These are phyloP conservation scores for Caenorhabditis sinica DNA, from an alignment of 2,888 invertebrate genomes.

Conservation along the genomic window DNA sequence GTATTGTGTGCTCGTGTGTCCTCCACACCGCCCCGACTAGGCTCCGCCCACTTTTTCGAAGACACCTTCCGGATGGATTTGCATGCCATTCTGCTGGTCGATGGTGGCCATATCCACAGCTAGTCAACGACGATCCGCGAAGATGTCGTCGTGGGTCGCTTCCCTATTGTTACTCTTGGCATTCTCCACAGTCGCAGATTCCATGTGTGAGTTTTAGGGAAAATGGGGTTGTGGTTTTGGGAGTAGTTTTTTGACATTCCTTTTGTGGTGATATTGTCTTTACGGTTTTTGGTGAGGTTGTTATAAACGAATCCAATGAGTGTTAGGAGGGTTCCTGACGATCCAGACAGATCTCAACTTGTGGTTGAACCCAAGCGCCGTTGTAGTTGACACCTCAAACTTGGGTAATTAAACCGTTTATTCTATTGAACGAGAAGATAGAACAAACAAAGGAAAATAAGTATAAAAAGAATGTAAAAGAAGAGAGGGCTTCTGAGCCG, in stretches of 20 bases:
- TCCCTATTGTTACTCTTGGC: conserved; percentile 32
- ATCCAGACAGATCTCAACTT: too few relatives aligned
- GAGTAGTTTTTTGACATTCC: not conserved
- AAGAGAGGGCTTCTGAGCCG: too few relatives aligned
- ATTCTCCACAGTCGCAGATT: conserved; percentile 44
- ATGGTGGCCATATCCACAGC: conserved; percentile 49
- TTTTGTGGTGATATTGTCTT: too few relatives aligned
- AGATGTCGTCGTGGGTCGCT: conserved; percentile 41
- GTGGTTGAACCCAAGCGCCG: too few relatives aligned
- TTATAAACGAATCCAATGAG: too few relatives aligned
- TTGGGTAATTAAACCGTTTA: too few relatives aligned
- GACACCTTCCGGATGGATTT: conserved; percentile 44
- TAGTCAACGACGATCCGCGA: conserved; percentile 39
- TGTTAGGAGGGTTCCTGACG: too few relatives aligned
- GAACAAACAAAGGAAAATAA: too few relatives aligned
- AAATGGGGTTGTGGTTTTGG: not conserved
- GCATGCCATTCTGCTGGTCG: conserved; percentile 59
- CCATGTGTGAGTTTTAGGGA: conserved; percentile 49
- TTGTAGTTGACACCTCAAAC: too few relatives aligned
- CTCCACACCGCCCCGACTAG: not conserved
- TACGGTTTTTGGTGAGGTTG: too few relatives aligned
- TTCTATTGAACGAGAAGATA: too few relatives aligned
- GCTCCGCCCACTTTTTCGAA: conserved; percentile 53
- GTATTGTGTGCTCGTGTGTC: conserved; percentile 42
- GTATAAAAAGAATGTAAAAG: too few relatives aligned